Evolutionary conservation across 2,797 vertebrate genomes (phyloP).

Genomic region (Rhincodon typus): DNA sequence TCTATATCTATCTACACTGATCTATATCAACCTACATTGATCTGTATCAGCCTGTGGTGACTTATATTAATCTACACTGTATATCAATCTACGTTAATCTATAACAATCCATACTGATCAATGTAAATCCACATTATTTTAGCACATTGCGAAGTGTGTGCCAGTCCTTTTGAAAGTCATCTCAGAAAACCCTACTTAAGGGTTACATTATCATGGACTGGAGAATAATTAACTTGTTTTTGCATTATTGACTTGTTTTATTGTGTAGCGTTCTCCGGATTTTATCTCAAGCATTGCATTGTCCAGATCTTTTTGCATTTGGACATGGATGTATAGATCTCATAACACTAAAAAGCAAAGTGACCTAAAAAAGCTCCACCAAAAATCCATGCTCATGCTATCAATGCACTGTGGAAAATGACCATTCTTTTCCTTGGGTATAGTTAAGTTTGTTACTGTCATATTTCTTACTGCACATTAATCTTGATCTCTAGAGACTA

Average conservation of each 20-base stretch:
- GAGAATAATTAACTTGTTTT: slow-evolving; percentile 22
- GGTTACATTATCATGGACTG: neutral
- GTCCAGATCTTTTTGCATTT: neutral
- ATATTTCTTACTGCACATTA: neutral
- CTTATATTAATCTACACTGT: too few species aligned
- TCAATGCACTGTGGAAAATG: neutral
- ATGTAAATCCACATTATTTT: neutral
- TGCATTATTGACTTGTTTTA: slow-evolving; percentile 8
- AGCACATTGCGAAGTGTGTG: neutral
- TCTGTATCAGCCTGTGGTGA: too few species aligned
- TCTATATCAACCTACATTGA: too few species aligned
- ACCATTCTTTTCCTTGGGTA: neutral
- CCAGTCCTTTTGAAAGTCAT: neutral
- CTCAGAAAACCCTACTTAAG: neutral
- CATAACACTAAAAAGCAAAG: neutral
- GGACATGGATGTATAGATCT: neutral
- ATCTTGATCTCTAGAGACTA: neutral
- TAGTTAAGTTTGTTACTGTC: neutral
- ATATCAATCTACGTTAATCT: too few species aligned
- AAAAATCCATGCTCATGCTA: neutral
- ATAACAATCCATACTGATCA: too few species aligned
- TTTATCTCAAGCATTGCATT: neutral
- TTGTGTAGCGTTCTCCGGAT: neutral
- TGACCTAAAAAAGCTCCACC: neutral
- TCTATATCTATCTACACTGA: too few species aligned